These are phyloP conservation scores for Entelurus aequoreus DNA, from an alignment of 2,113 vertebrate species.

Conservation along the genomic window DNA sequence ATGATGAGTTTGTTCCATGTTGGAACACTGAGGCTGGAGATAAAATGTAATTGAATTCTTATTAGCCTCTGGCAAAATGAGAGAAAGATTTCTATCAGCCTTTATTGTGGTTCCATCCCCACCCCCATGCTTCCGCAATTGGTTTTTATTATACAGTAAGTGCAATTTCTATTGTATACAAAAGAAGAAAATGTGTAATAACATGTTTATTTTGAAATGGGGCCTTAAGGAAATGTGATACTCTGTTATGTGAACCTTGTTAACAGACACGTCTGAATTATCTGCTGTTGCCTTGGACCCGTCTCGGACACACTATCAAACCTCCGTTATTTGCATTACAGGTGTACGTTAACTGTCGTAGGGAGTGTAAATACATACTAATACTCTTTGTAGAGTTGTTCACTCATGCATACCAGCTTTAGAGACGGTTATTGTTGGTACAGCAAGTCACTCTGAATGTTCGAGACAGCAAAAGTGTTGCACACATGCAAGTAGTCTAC, in stretches of 20 bases:
- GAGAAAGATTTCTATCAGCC: neutral
- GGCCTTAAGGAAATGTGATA: constrained; percentile 53
- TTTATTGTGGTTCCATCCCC: neutral
- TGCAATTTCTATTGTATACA: constrained; percentile 22
- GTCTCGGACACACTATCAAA: constrained; percentile 13
- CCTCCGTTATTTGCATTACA: constrained; percentile 43
- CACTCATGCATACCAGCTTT: constrained; percentile 46
- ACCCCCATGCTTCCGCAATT: constrained; percentile 8
- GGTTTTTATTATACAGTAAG: constrained; percentile 4
- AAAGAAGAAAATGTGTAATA: constrained; percentile 9
- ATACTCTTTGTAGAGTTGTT: constrained; percentile 49
- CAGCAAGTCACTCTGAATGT: constrained; percentile 56
- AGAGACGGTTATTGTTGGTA: constrained; percentile 28
- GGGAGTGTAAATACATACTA: constrained; percentile 37
- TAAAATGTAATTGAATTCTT: constrained; percentile 5
- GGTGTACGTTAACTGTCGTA: constrained; percentile 32
- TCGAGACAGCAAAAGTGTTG: constrained; percentile 40
- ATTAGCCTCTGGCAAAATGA: neutral
- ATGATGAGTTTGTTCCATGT: constrained; percentile 53
- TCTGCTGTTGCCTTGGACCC: constrained; percentile 20
- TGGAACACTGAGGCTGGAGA: constrained; percentile 43
- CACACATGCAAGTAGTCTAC: constrained; percentile 35
- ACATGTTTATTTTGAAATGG: constrained; percentile 32
- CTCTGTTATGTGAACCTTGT: neutral
- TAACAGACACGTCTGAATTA: constrained; percentile 11